These are phyloP conservation scores for Harpalus rubripes DNA, from an alignment of 2,888 invertebrate species.

Conservation along the genomic window DNA sequence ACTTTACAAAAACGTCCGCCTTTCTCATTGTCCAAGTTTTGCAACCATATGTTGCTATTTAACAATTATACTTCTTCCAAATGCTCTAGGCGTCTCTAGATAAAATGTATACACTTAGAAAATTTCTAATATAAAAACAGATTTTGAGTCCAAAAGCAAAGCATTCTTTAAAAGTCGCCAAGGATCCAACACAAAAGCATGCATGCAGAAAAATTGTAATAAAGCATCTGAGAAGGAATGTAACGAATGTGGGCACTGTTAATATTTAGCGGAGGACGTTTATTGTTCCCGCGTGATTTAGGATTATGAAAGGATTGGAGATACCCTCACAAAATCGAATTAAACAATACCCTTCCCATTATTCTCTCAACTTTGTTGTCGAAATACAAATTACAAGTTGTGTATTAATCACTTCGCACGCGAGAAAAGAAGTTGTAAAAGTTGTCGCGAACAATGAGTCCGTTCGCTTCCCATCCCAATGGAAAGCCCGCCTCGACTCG, in stretches of 20 bases:
- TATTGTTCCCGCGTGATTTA: slow-evolving; percentile 39
- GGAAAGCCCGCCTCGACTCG: too few species aligned
- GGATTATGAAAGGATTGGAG: slow-evolving; percentile 37
- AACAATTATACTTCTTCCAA: too few species aligned
- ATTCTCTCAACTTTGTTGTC: slow-evolving; percentile 11
- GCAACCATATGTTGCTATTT: too few species aligned
- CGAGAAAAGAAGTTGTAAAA: slow-evolving; percentile 42
- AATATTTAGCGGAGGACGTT: slow-evolving; percentile 42
- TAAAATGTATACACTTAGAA: not conserved
- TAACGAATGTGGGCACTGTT: slow-evolving; percentile 6
- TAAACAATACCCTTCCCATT: slow-evolving; percentile 21
- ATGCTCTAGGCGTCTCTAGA: too few species aligned
- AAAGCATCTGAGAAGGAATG: slow-evolving; percentile 15
- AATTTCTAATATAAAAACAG: not conserved
- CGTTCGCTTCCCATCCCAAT: not conserved
- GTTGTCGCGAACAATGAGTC: slow-evolving; percentile 41
- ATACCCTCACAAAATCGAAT: slow-evolving; percentile 39
- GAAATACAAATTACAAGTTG: slow-evolving; percentile 8
- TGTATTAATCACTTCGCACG: not conserved
- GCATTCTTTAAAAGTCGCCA: slow-evolving; percentile 1
- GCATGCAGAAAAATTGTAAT: slow-evolving; percentile 33
- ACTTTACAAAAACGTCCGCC: too few species aligned
- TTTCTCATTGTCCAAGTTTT: too few species aligned
- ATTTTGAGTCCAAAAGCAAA: slow-evolving; percentile 6
- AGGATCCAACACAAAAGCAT: slow-evolving; percentile 21